Base-by-base conservation (phyloP, 1,140 invertebrate species). In the Drosophila pseudoobscura region DNA sequence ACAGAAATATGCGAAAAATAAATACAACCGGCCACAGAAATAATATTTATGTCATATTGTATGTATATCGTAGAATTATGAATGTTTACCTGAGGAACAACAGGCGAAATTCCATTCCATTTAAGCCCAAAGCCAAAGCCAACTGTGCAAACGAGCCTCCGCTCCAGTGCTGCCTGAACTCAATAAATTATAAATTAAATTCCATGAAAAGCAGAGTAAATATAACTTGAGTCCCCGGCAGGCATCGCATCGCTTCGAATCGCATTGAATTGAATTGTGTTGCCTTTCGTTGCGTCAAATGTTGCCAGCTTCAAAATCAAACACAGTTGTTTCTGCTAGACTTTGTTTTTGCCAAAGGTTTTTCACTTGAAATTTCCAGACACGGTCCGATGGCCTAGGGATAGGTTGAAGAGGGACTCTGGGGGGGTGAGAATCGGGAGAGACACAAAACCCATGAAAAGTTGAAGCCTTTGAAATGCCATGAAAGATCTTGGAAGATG, bases 121-220 rank as follows among this genome's bases (percentile, higher is more conserved):
- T 50, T 46, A 61, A 69, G 44, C 56, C 29, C 75, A 63, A 63
- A 39, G 44, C 56, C 29, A 79, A 63, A 63, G 29, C 51, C 80
- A 85, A 80, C 80, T 85, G 80, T 87, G 50, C 54, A 85, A 85
- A 85, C 73, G 52, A 74, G 72, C 79, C 76, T 84, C 66, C 53
- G 72, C 70, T 22, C 39, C 50, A 46, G 47, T 43, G 58, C 53
- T 61, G 53, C 9, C 49, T 80, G 65, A 75, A 58, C 77, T 80
- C 57, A 72, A 80, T 71, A 63, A 63, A 24, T 55, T 22, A 54
- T 53, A 57, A 57, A 55, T 50, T 57, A 62, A 74, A 58, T 50
- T 63, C 20, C 52, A 45, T 35, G 41, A 56, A 45, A 50, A 39
- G 35, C 35, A 39, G 35, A 39, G 13, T 39, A 39, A 39, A 39